phyloP scores from a whole-genome alignment of 2,888 invertebrate genomes.

The Ophioninae sp. region DNA sequence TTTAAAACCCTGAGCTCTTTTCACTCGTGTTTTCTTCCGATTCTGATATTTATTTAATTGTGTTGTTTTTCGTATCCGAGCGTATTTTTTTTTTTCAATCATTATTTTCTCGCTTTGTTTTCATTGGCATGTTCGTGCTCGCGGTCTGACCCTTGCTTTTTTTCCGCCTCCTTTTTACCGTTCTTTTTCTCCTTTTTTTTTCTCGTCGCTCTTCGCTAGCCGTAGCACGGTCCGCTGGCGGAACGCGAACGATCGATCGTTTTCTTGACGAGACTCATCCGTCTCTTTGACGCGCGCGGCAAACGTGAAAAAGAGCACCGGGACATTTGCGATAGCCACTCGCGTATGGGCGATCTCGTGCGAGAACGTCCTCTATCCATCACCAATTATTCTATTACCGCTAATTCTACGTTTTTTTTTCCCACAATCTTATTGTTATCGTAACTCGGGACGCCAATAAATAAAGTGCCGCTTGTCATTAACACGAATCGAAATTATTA shows the following conservation, averaged over 20 bases:
- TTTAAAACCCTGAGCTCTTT: not conserved
- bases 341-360: not conserved
- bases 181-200: slow-evolving; percentile 31
- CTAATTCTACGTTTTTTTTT: not conserved
- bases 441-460: not conserved
- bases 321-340: slow-evolving; percentile 11
- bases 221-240: slow-evolving; percentile 16
- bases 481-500: not conserved
- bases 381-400: slow-evolving; percentile 1
- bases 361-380: not conserved
- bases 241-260: slow-evolving; percentile 55
- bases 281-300: slow-evolving; percentile 43
- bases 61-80: slow-evolving; percentile 12
- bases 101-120: slow-evolving; percentile 23
- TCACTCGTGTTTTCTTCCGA: slow-evolving; percentile 22
- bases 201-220: slow-evolving; percentile 26
- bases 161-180: not conserved
- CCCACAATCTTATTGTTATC: not conserved
- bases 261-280: slow-evolving; percentile 57
- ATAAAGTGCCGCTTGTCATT: not conserved
- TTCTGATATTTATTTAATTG: slow-evolving; percentile 22
- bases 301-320: slow-evolving; percentile 35
- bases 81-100: slow-evolving; percentile 3
- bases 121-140: slow-evolving; percentile 23
- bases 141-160: slow-evolving; percentile 18